A percentile compares a stretch with the other conserved stretches of the same genome.
Conservation (phyloP, 2,888 invertebrate genomes). For the Caradrina clavipalpis region DNA sequence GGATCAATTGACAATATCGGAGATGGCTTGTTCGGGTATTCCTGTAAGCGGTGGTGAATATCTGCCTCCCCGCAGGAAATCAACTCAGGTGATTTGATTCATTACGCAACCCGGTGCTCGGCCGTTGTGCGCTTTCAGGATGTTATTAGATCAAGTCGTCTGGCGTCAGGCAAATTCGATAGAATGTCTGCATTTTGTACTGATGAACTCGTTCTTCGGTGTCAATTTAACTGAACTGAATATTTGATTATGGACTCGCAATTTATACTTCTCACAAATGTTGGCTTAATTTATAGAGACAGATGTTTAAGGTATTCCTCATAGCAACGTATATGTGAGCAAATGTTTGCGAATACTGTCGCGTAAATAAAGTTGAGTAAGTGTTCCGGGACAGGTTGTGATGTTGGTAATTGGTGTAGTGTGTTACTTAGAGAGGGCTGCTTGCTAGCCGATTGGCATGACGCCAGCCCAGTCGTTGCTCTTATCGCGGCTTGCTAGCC, state of each 20-base stretch:
- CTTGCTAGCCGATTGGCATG: conserved; percentile 64
- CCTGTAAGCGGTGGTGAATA: conserved; percentile 49
- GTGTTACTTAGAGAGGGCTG: conserved; percentile 61
- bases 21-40: conserved; percentile 42
- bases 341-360: conserved; percentile 30
- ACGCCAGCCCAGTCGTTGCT: conserved; percentile 67
- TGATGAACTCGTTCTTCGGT: conserved; percentile 36
- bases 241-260: conserved; percentile 26
- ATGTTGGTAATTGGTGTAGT: conserved; percentile 67
- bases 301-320: conserved; percentile 1
- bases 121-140: conserved; percentile 51
- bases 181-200: conserved; percentile 39
- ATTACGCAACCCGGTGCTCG: conserved; percentile 48
- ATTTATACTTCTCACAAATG: conserved; percentile 11
- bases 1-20: conserved; percentile 42
- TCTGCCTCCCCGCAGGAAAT: conserved; percentile 64
- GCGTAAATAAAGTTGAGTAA: conserved; percentile 46
- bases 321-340: neutral
- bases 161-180: conserved; percentile 46
- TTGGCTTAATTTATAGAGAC: conserved; percentile 11
- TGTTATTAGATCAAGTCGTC: conserved; percentile 55
- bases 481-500: conserved; percentile 63
- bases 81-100: conserved; percentile 70
- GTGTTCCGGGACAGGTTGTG: conserved; percentile 54
- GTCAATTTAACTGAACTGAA: conserved; percentile 15